Evolutionary conservation across 2,888 invertebrate species (phyloP).

Genomic region (Beris morrisii): DNA sequence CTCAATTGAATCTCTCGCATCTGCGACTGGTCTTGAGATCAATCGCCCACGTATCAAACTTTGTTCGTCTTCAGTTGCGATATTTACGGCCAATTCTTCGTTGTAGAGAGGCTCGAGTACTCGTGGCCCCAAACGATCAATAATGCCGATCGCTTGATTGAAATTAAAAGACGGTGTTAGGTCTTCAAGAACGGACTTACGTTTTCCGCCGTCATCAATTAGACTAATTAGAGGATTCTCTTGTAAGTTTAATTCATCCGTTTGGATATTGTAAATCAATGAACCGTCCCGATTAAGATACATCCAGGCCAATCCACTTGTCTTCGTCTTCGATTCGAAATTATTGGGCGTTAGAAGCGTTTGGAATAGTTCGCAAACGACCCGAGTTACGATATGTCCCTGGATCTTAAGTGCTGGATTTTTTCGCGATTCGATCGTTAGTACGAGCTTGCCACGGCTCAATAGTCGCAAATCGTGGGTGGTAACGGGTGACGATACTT

Average conservation of each 20-base stretch:
- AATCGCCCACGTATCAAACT: slow-evolving; percentile 69
- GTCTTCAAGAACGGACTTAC: slow-evolving; percentile 74
- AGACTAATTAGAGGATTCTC: slow-evolving; percentile 69
- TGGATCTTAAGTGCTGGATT: slow-evolving; percentile 67
- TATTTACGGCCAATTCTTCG: slow-evolving; percentile 77
- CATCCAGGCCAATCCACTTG: slow-evolving; percentile 75
- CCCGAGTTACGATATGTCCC: slow-evolving; percentile 73
- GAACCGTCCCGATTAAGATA: slow-evolving; percentile 78
- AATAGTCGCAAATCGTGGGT: slow-evolving; percentile 74
- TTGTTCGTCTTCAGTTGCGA: slow-evolving; percentile 63
- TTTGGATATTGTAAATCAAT: slow-evolving; percentile 74
- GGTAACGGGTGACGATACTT: slow-evolving; percentile 76
- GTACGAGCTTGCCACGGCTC: slow-evolving; percentile 72
- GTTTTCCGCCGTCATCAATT: slow-evolving; percentile 71
- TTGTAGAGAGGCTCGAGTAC: slow-evolving; percentile 81
- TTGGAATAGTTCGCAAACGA: slow-evolving; percentile 80
- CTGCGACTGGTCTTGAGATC: slow-evolving; percentile 70
- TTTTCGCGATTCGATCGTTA: slow-evolving; percentile 70
- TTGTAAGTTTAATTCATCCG: slow-evolving; percentile 64
- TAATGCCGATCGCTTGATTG: slow-evolving; percentile 70
- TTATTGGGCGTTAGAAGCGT: slow-evolving; percentile 65
- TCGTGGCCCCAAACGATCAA: slow-evolving; percentile 76
- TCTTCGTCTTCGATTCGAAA: slow-evolving; percentile 54
- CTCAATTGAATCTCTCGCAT: slow-evolving; percentile 69
- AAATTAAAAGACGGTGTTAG: slow-evolving; percentile 64